Evolutionary conservation across 1,140 invertebrate genomes (phyloP).

Genomic region (Mercenaria mercenaria): DNA sequence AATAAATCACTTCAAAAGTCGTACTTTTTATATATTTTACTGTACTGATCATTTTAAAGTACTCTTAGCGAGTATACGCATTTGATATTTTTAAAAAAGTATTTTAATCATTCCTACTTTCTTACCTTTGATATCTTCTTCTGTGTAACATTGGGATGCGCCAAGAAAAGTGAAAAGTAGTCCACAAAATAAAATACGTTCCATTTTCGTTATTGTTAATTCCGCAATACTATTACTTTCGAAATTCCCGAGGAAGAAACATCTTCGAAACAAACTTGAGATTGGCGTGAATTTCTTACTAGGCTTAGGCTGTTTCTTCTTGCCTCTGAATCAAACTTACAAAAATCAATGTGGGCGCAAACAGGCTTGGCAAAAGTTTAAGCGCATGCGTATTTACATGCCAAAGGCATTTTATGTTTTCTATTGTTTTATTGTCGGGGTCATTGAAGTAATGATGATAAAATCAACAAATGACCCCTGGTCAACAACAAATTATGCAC

Average conservation of each 20-base stretch:
- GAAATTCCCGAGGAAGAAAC: not conserved
- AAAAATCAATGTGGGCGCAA: too few relatives aligned
- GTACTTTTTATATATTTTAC: too few relatives aligned
- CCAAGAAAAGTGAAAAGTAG: not conserved
- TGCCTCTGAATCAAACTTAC: too few relatives aligned
- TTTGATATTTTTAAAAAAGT: too few relatives aligned
- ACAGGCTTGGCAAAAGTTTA: not conserved
- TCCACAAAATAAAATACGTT: not conserved
- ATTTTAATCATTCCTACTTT: too few relatives aligned
- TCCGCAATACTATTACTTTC: not conserved
- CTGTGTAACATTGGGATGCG: not conserved
- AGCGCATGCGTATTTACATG: not conserved
- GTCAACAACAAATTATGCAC: constrained; percentile 39
- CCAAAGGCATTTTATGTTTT: not conserved
- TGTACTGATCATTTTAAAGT: too few relatives aligned
- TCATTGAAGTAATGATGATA: not conserved
- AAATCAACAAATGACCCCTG: constrained; percentile 24
- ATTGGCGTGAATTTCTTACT: too few relatives aligned
- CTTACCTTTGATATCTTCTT: constrained; percentile 6
- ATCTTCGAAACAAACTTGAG: too few relatives aligned
- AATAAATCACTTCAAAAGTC: too few relatives aligned
- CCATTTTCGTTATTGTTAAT: not conserved
- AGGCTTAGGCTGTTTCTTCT: too few relatives aligned
- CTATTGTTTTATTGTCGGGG: constrained; percentile 31
- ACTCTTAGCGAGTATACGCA: too few relatives aligned